These are phyloP conservation scores for Varroa destructor DNA, from an alignment of 1,140 invertebrate species.

Conservation along the genomic window DNA sequence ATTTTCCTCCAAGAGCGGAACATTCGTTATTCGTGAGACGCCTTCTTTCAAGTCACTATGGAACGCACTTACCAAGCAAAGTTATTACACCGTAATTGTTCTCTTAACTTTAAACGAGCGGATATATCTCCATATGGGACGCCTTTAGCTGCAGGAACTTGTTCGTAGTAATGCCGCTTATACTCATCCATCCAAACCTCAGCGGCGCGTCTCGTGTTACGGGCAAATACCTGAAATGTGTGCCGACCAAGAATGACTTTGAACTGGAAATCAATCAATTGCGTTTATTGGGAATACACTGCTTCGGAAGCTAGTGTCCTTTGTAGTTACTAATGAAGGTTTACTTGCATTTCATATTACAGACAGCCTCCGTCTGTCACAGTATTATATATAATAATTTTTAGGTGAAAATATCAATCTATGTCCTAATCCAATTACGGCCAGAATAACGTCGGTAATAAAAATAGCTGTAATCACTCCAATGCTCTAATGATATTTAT, in stretches of 20 bases:
- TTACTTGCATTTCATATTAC: background rate
- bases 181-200: slow-evolving; percentile 41
- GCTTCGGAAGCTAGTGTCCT: background rate
- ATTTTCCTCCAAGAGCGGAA: too few species aligned
- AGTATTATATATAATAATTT: too few species aligned
- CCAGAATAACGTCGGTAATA: too few species aligned
- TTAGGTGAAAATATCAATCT: too few species aligned
- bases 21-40: too few species aligned
- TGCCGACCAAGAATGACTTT: background rate
- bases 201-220: slow-evolving; percentile 39
- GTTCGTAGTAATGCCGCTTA: slow-evolving; percentile 38
- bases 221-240: slow-evolving; percentile 10
- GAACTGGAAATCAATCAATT: background rate
- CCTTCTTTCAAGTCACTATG: too few species aligned
- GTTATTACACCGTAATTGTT: slow-evolving; percentile 73
- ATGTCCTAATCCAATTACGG: too few species aligned
- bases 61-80: background rate
- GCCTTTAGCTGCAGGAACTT: slow-evolving; percentile 13
- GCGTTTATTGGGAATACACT: background rate
- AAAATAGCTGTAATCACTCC: too few species aligned
- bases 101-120: slow-evolving; percentile 64
- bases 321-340: too few species aligned
- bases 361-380: background rate
- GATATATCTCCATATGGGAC: slow-evolving; percentile 19
- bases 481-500: too few species aligned